These are phyloP conservation scores for Caretta caretta DNA, from an alignment of 2,113 vertebrate genomes.

Conservation along the genomic window DNA sequence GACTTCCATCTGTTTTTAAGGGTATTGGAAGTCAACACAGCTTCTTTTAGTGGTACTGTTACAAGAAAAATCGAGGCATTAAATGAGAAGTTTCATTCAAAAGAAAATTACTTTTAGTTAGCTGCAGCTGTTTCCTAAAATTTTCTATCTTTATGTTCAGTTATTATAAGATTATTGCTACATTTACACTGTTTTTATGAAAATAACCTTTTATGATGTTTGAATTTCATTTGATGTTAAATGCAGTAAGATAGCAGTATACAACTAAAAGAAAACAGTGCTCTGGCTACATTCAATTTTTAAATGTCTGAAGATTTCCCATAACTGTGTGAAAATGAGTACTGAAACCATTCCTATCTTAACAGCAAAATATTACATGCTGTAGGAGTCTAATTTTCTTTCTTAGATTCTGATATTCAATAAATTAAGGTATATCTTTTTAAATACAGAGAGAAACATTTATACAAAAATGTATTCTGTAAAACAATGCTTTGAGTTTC, in stretches of 20 bases:
- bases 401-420: background rate
- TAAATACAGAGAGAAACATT: background rate
- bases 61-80: constrained; percentile 26
- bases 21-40: constrained; percentile 23
- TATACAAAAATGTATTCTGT: constrained; percentile 2
- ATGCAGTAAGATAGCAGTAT: constrained; percentile 1
- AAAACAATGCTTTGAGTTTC: background rate
- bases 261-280: constrained; percentile 50
- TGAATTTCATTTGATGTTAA: constrained; percentile 52
- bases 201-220: constrained; percentile 36
- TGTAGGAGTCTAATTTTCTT: background rate
- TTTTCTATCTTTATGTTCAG: constrained; percentile 15
- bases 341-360: constrained; percentile 7
- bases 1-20: constrained; percentile 58
- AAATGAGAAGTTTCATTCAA: constrained; percentile 39
- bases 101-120: constrained; percentile 62
- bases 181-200: constrained; percentile 40
- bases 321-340: constrained; percentile 17
- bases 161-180: constrained; percentile 60
- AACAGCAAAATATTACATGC: constrained; percentile 24
- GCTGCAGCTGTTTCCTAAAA: constrained; percentile 51
- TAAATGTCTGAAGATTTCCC: constrained; percentile 36
- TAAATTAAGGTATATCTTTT: background rate
- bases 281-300: constrained; percentile 16
- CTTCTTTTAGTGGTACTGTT: constrained; percentile 49